Evolutionary conservation across 92 coral and sea anemone species (phyloP).

Genomic region (Porites evermanni): DNA sequence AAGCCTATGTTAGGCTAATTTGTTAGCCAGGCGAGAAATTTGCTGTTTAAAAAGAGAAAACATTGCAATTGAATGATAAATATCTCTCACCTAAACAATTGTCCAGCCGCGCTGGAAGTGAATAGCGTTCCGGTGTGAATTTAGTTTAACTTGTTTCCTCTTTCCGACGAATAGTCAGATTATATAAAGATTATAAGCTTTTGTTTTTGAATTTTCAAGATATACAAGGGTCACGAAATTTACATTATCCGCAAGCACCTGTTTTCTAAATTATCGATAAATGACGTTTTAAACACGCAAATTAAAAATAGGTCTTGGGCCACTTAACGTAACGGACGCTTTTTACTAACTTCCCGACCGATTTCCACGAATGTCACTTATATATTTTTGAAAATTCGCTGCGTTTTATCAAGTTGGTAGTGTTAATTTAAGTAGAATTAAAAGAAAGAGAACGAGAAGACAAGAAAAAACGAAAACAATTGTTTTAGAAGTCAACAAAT

Average conservation of each 20-base stretch:
- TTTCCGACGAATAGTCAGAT: no score
- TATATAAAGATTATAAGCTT: no score
- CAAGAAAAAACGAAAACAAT: not conserved
- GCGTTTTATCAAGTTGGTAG: no score
- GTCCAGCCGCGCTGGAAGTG: not conserved
- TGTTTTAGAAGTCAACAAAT: not conserved
- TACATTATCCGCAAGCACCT: not conserved
- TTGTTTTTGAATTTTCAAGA: not conserved
- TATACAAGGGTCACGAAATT: not conserved
- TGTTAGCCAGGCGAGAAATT: no score
- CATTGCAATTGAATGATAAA: not conserved
- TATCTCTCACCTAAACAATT: no score
- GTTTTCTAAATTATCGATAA: not conserved
- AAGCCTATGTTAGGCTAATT: not conserved
- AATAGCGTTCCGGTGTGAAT: not conserved
- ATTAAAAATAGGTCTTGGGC: not conserved
- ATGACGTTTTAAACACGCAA: not conserved
- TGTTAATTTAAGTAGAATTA: no score
- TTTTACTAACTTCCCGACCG: not conserved
- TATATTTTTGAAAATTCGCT: no score
- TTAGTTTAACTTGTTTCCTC: not conserved
- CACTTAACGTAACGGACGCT: not conserved
- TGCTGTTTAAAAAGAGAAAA: not conserved
- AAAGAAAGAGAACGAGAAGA: not conserved
- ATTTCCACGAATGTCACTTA: no score